These are phyloP conservation scores for Leucosticte australis DNA, from an alignment of 2,113 vertebrate species.

Conservation along the genomic window DNA sequence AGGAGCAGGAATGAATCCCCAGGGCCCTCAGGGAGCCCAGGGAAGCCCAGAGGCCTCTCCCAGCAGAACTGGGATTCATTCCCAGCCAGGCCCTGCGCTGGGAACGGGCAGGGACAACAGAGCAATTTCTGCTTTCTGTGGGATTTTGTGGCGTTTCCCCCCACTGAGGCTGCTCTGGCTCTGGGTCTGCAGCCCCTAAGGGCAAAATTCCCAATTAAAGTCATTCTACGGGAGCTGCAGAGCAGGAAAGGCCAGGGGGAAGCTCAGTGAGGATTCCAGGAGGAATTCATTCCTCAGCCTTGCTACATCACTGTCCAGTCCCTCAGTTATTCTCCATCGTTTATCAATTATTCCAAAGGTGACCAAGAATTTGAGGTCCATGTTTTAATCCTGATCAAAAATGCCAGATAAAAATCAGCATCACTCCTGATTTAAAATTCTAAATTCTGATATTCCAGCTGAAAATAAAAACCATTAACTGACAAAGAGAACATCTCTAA, in stretches of 20 bases:
- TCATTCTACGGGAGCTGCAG: background rate
- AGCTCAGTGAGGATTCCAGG: background rate
- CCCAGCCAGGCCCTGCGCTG: background rate
- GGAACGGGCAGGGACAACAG: background rate
- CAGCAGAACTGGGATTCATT: background rate
- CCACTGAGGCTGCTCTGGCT: background rate
- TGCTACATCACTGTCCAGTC: background rate
- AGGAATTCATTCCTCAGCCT: background rate
- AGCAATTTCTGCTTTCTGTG: accelerated
- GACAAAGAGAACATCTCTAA: background rate
- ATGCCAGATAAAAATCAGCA: background rate
- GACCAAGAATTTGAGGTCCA: background rate
- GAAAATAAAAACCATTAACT: background rate
- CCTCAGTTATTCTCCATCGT: background rate
- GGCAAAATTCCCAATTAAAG: background rate
- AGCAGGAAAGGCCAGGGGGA: background rate
- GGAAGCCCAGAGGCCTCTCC: background rate
- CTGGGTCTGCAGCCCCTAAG: background rate
- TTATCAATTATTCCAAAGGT: background rate
- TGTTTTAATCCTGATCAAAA: background rate
- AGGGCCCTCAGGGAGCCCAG: background rate
- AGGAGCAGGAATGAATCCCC: too few species aligned
- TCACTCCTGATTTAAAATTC: background rate
- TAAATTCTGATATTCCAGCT: background rate
- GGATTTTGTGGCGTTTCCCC: background rate